A percentile compares a stretch with the other conserved stretches of the same genome.
Evolutionary conservation across 2,113 vertebrate genomes (phyloP).

Genomic region (Mesitornis unicolor): DNA sequence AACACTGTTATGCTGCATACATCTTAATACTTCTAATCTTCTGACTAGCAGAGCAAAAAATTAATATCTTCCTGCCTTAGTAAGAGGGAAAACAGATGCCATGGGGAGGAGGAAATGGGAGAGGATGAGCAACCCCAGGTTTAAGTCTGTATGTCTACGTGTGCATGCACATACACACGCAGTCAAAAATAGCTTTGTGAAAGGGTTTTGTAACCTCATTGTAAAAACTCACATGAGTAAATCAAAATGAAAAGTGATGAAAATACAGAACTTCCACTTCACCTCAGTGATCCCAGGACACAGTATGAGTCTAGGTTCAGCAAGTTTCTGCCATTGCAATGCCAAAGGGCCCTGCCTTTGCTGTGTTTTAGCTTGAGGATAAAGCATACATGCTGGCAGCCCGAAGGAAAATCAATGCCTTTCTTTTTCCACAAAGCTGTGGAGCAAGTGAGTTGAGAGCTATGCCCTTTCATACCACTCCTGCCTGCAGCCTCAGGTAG

Average conservation of each 20-base stretch:
- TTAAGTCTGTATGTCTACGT: neutral
- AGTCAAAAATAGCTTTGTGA: neutral
- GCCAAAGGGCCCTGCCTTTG: neutral
- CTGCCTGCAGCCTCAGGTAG: neutral
- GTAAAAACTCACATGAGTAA: neutral
- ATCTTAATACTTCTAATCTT: constrained; percentile 80
- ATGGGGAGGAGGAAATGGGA: constrained; percentile 48
- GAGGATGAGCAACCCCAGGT: constrained; percentile 5
- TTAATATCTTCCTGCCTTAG: constrained; percentile 73
- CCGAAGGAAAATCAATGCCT: neutral
- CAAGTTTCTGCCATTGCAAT: neutral
- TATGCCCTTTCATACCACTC: neutral
- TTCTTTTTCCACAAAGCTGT: neutral
- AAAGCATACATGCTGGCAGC: rapidly evolving
- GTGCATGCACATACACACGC: rapidly evolving
- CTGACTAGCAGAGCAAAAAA: constrained; percentile 82
- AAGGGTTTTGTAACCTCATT: neutral
- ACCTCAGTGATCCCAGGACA: neutral
- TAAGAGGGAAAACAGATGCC: constrained; percentile 58
- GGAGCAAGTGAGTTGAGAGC: neutral
- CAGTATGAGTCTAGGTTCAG: neutral
- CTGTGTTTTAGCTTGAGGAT: neutral
- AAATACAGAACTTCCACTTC: neutral
- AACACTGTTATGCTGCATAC: constrained; percentile 72
- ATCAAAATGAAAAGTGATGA: neutral